Evolutionary conservation across 1,140 invertebrate genomes (phyloP).

Genomic region (Brachionus sp.): DNA sequence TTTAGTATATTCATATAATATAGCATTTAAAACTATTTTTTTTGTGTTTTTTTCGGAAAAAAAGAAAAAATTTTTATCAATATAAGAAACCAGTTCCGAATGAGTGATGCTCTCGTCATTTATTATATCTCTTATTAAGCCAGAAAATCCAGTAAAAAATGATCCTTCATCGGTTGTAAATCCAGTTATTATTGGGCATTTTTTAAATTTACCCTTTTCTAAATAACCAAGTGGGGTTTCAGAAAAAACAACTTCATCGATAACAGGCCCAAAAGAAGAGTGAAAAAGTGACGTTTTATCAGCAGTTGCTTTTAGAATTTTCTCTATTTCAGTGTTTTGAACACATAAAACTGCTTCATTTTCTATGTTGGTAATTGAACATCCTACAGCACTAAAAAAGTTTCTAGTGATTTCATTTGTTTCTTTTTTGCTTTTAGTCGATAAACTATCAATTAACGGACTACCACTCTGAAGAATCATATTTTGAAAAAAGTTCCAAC

Average conservation of each 20-base stretch:
- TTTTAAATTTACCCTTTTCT: slow-evolving; percentile 78
- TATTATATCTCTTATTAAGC: slow-evolving; percentile 52
- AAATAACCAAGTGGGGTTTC: neutral
- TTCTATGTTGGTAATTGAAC: neutral
- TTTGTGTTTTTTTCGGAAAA: slow-evolving; percentile 26
- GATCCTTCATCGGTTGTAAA: slow-evolving; percentile 84
- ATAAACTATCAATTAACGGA: slow-evolving; percentile 76
- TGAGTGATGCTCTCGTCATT: slow-evolving; percentile 48
- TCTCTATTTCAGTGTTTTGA: neutral
- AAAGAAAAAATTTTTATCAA: slow-evolving; percentile 80
- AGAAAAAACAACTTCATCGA: slow-evolving; percentile 13
- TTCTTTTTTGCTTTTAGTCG: slow-evolving; percentile 64
- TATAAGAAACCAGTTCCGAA: slow-evolving; percentile 48
- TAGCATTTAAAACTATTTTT: slow-evolving; percentile 58
- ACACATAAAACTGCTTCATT: neutral
- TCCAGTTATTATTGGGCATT: slow-evolving; percentile 86
- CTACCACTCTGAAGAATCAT: slow-evolving; percentile 66
- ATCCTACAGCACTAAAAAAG: neutral
- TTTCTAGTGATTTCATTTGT: neutral
- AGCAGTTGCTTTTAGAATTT: neutral
- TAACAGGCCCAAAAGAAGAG: neutral
- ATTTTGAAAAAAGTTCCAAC: slow-evolving; percentile 78
- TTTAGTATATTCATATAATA: slow-evolving; percentile 59
- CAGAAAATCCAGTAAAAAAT: slow-evolving; percentile 28
- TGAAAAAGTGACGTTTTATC: neutral